Base-by-base conservation (phyloP, 2,888 invertebrate species). In the Pseudococcus jackbeardsleyi region DNA sequence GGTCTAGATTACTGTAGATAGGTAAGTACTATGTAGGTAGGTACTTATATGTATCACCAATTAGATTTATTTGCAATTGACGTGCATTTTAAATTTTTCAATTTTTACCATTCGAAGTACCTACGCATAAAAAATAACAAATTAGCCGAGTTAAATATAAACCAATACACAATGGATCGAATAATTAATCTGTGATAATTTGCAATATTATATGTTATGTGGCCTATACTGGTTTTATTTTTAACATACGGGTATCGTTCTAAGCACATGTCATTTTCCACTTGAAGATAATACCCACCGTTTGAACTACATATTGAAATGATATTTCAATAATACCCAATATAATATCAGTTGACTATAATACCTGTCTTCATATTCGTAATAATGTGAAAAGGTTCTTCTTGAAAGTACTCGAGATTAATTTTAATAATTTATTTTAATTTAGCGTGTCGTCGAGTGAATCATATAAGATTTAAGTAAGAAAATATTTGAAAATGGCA, bases 401-500 rank as follows among this genome's bases (percentile, higher is more conserved):
- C 33, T 46, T 4, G 3, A 11, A 46, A 82, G 19, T 46, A 82
- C 7, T 82, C n/a, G 46, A 82, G 46, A 82, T 46, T 82, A 82
- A 82, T 46, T 33, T 46, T 2, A 82, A 19, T 82, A 33, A 33
- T 82, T 46, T n/a, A 82, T 82, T 82, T 82, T 17, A 46, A 46
- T 82, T 82, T 46, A 82, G 79, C 46, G 0, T 46, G 17, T 19
- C 79, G 19, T 9, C 79, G 79, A 42, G 46, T 72, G 33, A 33
- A 82, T 46, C 79, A 11, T 82, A 19, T 82, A 19, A 4, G 17
- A 22, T 9, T 22, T 46, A 82, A 46, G 19, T 33, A 82, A 42
- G 19, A 19, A n/a, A 42, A 79, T n/a, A 46, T 82, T 82, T n/a
- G 46, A 19, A n/a, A 42, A 82, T 82, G 79, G 79, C 79, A 46